A percentile compares a stretch with the other conserved stretches of the same genome.
phyloP scores from a whole-genome alignment of 2,888 invertebrate species.

The Hirudinaria manillensis region DNA sequence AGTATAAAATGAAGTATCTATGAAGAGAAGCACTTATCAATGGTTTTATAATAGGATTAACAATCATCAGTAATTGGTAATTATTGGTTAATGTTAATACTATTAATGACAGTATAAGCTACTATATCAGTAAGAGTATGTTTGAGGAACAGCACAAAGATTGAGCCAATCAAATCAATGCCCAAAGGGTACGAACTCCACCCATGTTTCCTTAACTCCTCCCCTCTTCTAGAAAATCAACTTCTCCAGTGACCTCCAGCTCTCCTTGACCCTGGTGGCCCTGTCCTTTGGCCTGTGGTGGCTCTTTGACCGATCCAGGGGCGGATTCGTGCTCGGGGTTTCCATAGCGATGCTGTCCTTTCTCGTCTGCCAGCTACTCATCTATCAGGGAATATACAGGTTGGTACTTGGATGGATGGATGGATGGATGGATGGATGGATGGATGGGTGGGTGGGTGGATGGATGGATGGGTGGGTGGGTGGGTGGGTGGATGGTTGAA shows the following conservation, averaged over 20 bases:
- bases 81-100: too few species aligned
- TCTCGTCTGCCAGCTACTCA: constrained; percentile 53
- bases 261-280: constrained; percentile 54
- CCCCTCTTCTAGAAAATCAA: constrained; percentile 51
- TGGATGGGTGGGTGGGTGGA: background rate
- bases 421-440: too few species aligned
- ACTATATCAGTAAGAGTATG: too few species aligned
- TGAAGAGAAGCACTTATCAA: too few species aligned
- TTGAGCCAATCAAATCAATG: too few species aligned
- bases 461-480: background rate
- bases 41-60: too few species aligned
- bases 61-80: too few species aligned
- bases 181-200: too few species aligned
- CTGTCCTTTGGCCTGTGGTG: constrained; percentile 57
- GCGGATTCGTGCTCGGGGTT: constrained; percentile 55
- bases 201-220: constrained; percentile 6
- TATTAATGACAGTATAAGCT: too few species aligned
- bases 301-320: constrained; percentile 55
- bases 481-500: too few species aligned
- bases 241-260: constrained; percentile 55
- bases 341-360: constrained; percentile 54
- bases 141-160: too few species aligned
- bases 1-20: too few species aligned
- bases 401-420: constrained; percentile 41
- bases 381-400: constrained; percentile 55